Evolutionary conservation across 2,113 vertebrate species (phyloP).

Genomic region (Centropristis striata): DNA sequence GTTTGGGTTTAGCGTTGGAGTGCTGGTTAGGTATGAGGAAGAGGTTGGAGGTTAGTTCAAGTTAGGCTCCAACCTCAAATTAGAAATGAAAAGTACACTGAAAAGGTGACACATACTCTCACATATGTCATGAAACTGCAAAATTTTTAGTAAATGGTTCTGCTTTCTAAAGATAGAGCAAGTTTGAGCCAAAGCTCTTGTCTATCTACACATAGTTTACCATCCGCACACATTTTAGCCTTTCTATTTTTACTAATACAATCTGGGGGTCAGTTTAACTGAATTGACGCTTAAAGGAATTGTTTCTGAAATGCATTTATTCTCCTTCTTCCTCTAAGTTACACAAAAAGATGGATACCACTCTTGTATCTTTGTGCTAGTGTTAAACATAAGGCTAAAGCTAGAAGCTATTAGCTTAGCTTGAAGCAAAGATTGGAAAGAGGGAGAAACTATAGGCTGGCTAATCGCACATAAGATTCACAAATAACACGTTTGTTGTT

Average conservation of each 20-base stretch:
- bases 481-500: too few relatives aligned
- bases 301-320: too few relatives aligned
- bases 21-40: conserved; percentile 50
- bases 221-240: background rate
- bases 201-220: background rate
- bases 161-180: background rate
- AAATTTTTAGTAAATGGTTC: background rate
- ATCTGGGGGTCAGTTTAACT: too few relatives aligned
- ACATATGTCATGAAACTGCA: conserved; percentile 30
- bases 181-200: background rate
- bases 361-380: too few relatives aligned
- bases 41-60: background rate
- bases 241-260: background rate
- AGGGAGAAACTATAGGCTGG: too few relatives aligned
- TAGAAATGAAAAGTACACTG: background rate
- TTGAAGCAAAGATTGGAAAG: too few relatives aligned
- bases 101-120: conserved; percentile 16
- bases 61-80: conserved; percentile 8
- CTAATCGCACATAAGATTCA: too few relatives aligned
- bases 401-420: too few relatives aligned
- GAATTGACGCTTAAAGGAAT: too few relatives aligned
- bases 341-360: too few relatives aligned
- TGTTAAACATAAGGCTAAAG: too few relatives aligned
- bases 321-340: too few relatives aligned
- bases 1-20: conserved; percentile 56